Evolutionary conservation across 2,797 vertebrate species (phyloP).

Genomic region (Podarcis siculus): DNA sequence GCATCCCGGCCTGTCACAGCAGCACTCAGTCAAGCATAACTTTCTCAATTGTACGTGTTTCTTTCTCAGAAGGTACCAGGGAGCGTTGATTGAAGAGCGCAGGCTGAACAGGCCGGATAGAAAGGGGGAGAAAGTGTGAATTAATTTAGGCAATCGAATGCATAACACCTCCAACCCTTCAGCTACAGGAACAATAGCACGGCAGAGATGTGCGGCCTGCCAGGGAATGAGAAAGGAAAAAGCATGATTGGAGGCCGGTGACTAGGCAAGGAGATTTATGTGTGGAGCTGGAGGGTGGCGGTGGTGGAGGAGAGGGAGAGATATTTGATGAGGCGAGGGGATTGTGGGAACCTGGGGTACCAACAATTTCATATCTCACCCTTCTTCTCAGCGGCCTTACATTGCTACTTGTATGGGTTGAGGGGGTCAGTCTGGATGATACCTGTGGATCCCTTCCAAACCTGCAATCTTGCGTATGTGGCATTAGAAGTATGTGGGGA

Average conservation of each 20-base stretch:
- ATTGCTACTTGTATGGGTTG: too few relatives aligned
- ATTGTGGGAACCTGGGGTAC: neutral
- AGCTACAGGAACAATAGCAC: conserved; percentile 4
- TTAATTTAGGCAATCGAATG: conserved; percentile 64
- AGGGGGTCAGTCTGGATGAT: too few relatives aligned
- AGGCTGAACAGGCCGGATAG: neutral
- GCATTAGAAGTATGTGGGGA: too few relatives aligned
- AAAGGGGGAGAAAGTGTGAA: neutral
- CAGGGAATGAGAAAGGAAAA: conserved; percentile 43
- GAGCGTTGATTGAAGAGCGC: neutral
- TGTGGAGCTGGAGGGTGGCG: neutral
- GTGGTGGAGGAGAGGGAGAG: neutral
- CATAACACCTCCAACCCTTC: conserved; percentile 43
- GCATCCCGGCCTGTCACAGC: conserved; percentile 24
- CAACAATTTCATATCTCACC: neutral
- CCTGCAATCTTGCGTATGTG: too few relatives aligned
- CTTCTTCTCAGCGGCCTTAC: neutral
- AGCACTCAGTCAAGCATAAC: conserved; percentile 57
- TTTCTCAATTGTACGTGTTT: conserved; percentile 39
- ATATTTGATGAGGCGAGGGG: neutral
- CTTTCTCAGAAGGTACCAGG: conserved; percentile 29
- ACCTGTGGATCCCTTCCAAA: too few relatives aligned
- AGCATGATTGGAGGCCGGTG: neutral
- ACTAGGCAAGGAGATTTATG: neutral
- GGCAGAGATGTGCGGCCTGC: conserved; percentile 8